Evolutionary conservation across 2,888 invertebrate genomes (phyloP).

Genomic region (Parthenolecanium corni): DNA sequence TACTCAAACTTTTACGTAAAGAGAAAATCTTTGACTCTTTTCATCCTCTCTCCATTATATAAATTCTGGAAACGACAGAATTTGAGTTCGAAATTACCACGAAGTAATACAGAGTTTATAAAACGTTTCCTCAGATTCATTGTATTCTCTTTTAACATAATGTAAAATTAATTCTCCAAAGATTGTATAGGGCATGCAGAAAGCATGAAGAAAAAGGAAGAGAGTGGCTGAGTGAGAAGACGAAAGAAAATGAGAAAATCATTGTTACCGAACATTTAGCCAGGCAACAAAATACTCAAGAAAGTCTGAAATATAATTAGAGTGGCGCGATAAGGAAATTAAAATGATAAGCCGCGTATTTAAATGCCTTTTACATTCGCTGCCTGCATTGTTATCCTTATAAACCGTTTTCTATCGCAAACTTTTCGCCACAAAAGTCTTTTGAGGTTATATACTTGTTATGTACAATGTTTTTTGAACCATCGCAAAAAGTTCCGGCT

Average conservation of each 20-base stretch:
- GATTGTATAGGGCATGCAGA: too few relatives aligned
- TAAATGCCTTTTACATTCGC: constrained; percentile 10
- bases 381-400: constrained; percentile 5
- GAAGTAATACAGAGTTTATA: too few relatives aligned
- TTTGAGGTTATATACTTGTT: constrained; percentile 19
- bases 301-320: constrained; percentile 7
- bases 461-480: constrained; percentile 16
- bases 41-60: too few relatives aligned
- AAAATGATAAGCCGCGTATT: constrained; percentile 22
- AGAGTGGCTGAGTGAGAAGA: not conserved
- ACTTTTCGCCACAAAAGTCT: constrained; percentile 13
- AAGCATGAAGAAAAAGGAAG: not conserved
- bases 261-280: not conserved
- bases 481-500: constrained; percentile 15
- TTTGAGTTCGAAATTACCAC: too few relatives aligned
- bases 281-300: not conserved
- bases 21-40: too few relatives aligned
- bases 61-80: too few relatives aligned
- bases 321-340: constrained; percentile 5
- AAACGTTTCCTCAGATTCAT: too few relatives aligned
- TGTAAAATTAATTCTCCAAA: too few relatives aligned
- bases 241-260: not conserved
- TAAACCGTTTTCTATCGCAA: constrained; percentile 10
- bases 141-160: too few relatives aligned
- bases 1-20: too few relatives aligned